These are phyloP conservation scores for Glyptemys insculpta DNA, from an alignment of 2,797 vertebrate genomes.

Conservation along the genomic window DNA sequence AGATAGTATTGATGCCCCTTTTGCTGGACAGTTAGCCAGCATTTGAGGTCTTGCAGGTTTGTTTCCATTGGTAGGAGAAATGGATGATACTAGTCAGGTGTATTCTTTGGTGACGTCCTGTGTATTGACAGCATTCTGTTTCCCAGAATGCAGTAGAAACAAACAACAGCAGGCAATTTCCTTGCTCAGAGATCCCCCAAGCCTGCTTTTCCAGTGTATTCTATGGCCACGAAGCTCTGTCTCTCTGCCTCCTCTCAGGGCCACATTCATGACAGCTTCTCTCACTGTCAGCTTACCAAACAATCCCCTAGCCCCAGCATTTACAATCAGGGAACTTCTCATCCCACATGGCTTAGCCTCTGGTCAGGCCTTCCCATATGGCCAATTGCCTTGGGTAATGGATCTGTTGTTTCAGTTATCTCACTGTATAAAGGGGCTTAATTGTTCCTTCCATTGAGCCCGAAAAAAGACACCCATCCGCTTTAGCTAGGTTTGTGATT, in stretches of 20 bases:
- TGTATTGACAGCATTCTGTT: conserved; percentile 14
- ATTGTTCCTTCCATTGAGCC: background rate
- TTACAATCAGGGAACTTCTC: background rate
- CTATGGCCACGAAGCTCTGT: background rate
- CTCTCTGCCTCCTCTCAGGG: rapidly evolving
- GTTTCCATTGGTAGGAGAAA: background rate
- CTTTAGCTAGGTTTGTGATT: conserved; percentile 12
- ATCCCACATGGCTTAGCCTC: background rate
- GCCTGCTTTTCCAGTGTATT: background rate
- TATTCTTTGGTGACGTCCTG: background rate
- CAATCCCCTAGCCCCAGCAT: background rate
- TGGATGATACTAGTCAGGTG: background rate
- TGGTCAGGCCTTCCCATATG: background rate
- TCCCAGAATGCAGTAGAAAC: background rate
- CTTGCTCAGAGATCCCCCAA: background rate
- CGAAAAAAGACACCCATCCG: background rate
- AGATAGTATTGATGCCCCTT: rapidly evolving
- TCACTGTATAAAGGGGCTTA: background rate
- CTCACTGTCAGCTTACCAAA: background rate
- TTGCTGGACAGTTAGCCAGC: background rate
- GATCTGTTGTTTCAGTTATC: background rate
- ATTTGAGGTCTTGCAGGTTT: background rate
- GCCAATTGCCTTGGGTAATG: rapidly evolving
- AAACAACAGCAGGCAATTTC: background rate
- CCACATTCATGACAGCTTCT: background rate